These are phyloP conservation scores for Valencia hispanica DNA, from an alignment of 2,797 vertebrate genomes.

Conservation along the genomic window DNA sequence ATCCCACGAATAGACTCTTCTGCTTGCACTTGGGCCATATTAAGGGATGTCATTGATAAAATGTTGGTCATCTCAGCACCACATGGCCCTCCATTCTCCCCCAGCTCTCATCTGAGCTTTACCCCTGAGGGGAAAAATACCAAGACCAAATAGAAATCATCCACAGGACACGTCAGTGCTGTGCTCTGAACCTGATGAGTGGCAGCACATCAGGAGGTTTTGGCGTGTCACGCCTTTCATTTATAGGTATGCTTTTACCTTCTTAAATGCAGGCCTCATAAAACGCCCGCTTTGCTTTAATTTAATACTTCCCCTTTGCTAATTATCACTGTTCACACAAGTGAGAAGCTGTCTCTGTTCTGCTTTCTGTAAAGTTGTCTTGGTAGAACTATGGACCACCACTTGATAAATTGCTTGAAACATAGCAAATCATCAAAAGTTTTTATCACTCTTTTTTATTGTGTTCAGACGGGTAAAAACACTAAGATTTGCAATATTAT, in stretches of 20 bases:
- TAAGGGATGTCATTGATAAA: constrained; percentile 58
- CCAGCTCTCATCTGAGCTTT: constrained; percentile 37
- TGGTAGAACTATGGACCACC: background rate
- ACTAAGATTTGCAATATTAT: background rate
- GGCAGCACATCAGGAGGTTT: constrained; percentile 69
- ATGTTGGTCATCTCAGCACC: constrained; percentile 61
- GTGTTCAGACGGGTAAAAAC: background rate
- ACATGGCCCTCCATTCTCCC: constrained; percentile 52
- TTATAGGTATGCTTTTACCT: constrained; percentile 78
- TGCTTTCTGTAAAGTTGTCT: constrained; percentile 31
- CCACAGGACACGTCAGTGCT: constrained; percentile 46
- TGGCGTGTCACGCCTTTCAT: constrained; percentile 61
- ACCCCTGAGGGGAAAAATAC: constrained; percentile 51
- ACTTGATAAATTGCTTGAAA: constrained; percentile 14
- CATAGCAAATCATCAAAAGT: background rate
- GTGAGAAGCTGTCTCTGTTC: constrained; percentile 51
- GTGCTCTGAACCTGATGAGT: constrained; percentile 58
- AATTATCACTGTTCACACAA: constrained; percentile 68
- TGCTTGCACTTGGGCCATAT: constrained; percentile 57
- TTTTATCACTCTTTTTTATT: background rate
- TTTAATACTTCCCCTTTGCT: constrained; percentile 79
- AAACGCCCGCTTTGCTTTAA: constrained; percentile 74
- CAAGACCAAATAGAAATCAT: constrained; percentile 49
- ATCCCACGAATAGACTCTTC: constrained; percentile 14
- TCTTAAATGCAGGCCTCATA: constrained; percentile 75